Conservation (phyloP, 2,888 invertebrate genomes). For the Apamea epomidion region DNA sequence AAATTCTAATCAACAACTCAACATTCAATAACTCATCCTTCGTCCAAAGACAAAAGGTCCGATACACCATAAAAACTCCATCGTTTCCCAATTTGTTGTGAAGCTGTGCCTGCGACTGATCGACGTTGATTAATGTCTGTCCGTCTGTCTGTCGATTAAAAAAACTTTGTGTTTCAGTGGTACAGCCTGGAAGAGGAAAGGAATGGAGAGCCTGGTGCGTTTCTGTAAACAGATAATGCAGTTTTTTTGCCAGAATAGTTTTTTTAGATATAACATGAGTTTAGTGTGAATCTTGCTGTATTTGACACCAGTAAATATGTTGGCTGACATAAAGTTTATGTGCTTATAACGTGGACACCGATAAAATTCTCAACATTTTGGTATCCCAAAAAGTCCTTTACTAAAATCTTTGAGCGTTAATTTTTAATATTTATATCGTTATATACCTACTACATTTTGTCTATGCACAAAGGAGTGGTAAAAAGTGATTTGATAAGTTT, state of each 20-base stretch:
- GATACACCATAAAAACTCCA: conserved; percentile 63
- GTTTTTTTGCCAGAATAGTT: background rate
- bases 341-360: too few species aligned
- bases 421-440: too few species aligned
- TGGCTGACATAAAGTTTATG: too few species aligned
- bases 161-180: conserved; percentile 89
- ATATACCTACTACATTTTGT: too few species aligned
- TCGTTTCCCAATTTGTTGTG: conserved; percentile 64
- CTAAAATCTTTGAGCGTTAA: too few species aligned
- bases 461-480: too few species aligned
- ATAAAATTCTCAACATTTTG: too few species aligned
- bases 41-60: conserved; percentile 65
- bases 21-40: conserved; percentile 47
- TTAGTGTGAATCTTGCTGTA: too few species aligned
- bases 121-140: conserved; percentile 89
- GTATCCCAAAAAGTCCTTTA: too few species aligned
- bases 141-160: conserved; percentile 84
- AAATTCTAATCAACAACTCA: conserved; percentile 51
- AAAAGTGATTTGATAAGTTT: too few species aligned
- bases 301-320: too few species aligned
- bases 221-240: background rate
- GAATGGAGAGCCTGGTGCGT: conserved; percentile 64
- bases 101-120: conserved; percentile 82
- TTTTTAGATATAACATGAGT: background rate
- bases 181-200: conserved; percentile 68